Percentiles rank a stretch among this genome's conserved stretches.
phyloP scores from a whole-genome alignment of 1,140 invertebrate genomes.

The Copidosoma floridanum region DNA sequence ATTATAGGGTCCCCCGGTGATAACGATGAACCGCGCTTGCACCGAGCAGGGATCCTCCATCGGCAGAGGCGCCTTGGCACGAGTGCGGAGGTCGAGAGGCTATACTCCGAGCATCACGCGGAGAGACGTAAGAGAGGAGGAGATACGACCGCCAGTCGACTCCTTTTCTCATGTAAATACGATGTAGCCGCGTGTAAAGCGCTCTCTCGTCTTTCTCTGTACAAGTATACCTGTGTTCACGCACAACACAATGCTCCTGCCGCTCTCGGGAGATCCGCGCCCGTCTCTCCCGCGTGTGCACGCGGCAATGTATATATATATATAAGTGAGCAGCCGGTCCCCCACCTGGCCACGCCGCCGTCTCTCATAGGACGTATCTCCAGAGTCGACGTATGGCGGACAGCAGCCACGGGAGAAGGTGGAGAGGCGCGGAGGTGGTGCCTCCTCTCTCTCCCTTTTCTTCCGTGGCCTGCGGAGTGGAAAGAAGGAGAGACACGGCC shows the following conservation, averaged over 20 bases:
- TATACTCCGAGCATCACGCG: not conserved
- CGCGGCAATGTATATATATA: constrained; percentile 50
- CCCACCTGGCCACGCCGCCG: constrained; percentile 26
- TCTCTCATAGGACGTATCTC: constrained; percentile 32
- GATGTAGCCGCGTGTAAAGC: constrained; percentile 54
- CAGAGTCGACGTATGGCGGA: constrained; percentile 37
- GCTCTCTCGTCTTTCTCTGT: not conserved
- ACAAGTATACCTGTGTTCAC: not conserved
- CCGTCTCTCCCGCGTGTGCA: too few relatives aligned
- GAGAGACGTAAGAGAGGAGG: constrained; percentile 17
- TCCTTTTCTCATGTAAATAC: constrained; percentile 58
- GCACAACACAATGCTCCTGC: too few relatives aligned
- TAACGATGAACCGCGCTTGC: constrained; percentile 57
- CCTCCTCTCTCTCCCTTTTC: constrained; percentile 3
- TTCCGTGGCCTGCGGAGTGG: not conserved
- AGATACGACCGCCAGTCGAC: constrained; percentile 44
- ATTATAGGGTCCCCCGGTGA: constrained; percentile 49
- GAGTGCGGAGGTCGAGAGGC: constrained; percentile 14
- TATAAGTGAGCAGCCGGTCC: not conserved
- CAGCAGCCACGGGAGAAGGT: too few relatives aligned
- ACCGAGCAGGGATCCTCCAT: constrained; percentile 32
- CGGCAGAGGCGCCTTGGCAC: constrained; percentile 15
- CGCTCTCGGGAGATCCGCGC: too few relatives aligned
- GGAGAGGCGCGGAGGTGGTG: constrained; percentile 31
- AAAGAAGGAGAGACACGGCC: constrained; percentile 32